phyloP scores from a whole-genome alignment of 2,113 vertebrate genomes.

The Lophius piscatorius region DNA sequence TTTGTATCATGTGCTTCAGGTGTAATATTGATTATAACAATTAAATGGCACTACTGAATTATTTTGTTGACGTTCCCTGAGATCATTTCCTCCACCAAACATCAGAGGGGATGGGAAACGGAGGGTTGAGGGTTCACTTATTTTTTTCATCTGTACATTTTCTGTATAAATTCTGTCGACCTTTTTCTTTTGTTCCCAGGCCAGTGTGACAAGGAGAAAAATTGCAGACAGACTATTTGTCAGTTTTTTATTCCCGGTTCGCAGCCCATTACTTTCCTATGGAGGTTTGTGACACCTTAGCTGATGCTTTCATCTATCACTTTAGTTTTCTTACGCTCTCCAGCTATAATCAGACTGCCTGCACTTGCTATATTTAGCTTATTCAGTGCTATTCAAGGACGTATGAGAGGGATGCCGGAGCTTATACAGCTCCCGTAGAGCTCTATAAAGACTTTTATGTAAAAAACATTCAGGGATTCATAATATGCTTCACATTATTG shows the following conservation, averaged over 20 bases:
- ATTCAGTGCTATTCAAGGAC: slow-evolving; percentile 70
- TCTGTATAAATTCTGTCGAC: slow-evolving; percentile 40
- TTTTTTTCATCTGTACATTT: slow-evolving; percentile 23
- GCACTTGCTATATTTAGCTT: slow-evolving; percentile 68
- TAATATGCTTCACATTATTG: slow-evolving; percentile 10
- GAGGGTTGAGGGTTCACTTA: no score
- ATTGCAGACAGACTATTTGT: slow-evolving; percentile 67
- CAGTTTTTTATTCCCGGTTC: slow-evolving; percentile 67
- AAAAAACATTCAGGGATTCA: slow-evolving; percentile 17
- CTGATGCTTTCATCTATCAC: slow-evolving; percentile 69
- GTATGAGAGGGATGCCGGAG: slow-evolving; percentile 21
- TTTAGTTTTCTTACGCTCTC: slow-evolving; percentile 40
- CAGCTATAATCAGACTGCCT: slow-evolving; percentile 58
- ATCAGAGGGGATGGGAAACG: slow-evolving; percentile 6
- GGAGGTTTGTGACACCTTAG: slow-evolving; percentile 67
- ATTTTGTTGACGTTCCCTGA: slow-evolving; percentile 21
- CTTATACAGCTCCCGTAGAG: slow-evolving; percentile 8
- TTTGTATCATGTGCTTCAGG: no score
- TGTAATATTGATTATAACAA: slow-evolving; percentile 30
- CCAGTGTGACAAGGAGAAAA: slow-evolving; percentile 50
- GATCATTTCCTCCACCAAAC: slow-evolving; percentile 21
- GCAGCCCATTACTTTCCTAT: slow-evolving; percentile 65
- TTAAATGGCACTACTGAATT: slow-evolving; percentile 13
- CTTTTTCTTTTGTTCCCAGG: slow-evolving; percentile 28
- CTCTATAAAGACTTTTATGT: slow-evolving; percentile 28